Conservation (phyloP, 2,888 invertebrate genomes). For the Aphidoletes aphidimyza region DNA sequence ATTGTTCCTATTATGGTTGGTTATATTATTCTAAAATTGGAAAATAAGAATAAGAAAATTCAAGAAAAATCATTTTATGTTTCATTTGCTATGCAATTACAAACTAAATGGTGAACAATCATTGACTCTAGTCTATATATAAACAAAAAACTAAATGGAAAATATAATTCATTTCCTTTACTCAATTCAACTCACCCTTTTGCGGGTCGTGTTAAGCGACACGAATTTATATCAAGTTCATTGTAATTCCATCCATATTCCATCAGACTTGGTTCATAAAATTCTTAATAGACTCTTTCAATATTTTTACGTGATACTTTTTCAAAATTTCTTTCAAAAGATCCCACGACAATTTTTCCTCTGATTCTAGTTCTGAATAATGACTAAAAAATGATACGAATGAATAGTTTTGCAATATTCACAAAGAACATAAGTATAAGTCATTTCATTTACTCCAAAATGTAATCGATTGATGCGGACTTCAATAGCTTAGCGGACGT, state of each 20-base stretch:
- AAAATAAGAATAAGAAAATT: background rate
- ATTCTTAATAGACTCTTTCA: background rate
- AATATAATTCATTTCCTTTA: slow-evolving; percentile 41
- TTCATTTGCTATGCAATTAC: slow-evolving; percentile 1
- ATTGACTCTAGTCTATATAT: slow-evolving; percentile 21
- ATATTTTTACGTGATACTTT: too few species aligned
- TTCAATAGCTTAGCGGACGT: slow-evolving; percentile 31
- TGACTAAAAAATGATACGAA: slow-evolving; percentile 51
- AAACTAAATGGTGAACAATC: slow-evolving; percentile 3
- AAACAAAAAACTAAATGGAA: slow-evolving; percentile 44
- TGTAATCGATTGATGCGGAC: slow-evolving; percentile 39
- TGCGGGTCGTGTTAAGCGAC: background rate
- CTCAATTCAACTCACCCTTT: slow-evolving; percentile 37
- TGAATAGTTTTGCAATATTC: slow-evolving; percentile 51
- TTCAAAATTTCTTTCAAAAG: background rate
- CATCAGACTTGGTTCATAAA: background rate
- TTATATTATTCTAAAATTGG: slow-evolving; percentile 14
- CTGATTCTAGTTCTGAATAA: slow-evolving; percentile 37
- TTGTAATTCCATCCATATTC: background rate
- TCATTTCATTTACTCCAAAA: slow-evolving; percentile 37
- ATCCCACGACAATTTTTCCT: slow-evolving; percentile 9
- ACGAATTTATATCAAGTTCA: slow-evolving; percentile 18
- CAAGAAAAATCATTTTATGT: slow-evolving; percentile 3
- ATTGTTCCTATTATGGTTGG: slow-evolving; percentile 26
- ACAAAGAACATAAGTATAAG: slow-evolving; percentile 27